Percentiles rank a stretch among this genome's conserved stretches.
phyloP scores from a whole-genome alignment of 2,113 vertebrate genomes.

The Nicator chloris region DNA sequence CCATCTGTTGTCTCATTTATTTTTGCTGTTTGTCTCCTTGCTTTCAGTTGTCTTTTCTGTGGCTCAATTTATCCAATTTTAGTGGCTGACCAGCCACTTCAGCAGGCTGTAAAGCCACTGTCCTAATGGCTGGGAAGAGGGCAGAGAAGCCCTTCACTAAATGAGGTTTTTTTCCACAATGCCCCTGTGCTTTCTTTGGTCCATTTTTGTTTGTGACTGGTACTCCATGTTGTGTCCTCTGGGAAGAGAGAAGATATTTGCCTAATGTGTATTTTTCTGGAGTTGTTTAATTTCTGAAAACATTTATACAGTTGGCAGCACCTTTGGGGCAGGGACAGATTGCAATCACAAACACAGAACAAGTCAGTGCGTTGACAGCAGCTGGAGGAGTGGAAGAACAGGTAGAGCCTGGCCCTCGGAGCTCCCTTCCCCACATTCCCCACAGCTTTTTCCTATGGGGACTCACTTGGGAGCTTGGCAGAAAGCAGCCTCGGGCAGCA shows the following conservation, averaged over 20 bases:
- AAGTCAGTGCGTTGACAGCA: background rate
- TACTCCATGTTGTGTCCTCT: slow-evolving; percentile 2
- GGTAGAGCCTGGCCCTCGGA: background rate
- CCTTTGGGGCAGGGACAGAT: slow-evolving; percentile 17
- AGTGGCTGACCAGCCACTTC: slow-evolving; percentile 1
- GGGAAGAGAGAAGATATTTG: slow-evolving; percentile 19
- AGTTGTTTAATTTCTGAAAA: slow-evolving; percentile 27
- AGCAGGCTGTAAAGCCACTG: background rate
- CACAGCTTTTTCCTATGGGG: background rate
- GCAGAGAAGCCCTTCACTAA: background rate
- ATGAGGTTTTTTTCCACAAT: background rate
- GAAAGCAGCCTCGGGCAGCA: background rate
- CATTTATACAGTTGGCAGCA: background rate
- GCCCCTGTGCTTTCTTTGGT: background rate
- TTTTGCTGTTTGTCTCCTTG: slow-evolving; percentile 37
- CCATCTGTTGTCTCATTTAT: slow-evolving; percentile 31
- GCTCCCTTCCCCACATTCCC: background rate
- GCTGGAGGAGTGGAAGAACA: background rate
- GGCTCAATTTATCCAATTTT: slow-evolving; percentile 38
- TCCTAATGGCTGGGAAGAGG: slow-evolving; percentile 8
- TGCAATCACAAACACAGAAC: background rate
- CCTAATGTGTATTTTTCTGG: slow-evolving; percentile 14
- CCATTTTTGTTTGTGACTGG: background rate
- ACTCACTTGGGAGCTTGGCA: background rate
- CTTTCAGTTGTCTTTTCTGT: slow-evolving; percentile 28